These are phyloP conservation scores for Arctopsyche grandis DNA, from an alignment of 1,140 invertebrate species.

Conservation along the genomic window DNA sequence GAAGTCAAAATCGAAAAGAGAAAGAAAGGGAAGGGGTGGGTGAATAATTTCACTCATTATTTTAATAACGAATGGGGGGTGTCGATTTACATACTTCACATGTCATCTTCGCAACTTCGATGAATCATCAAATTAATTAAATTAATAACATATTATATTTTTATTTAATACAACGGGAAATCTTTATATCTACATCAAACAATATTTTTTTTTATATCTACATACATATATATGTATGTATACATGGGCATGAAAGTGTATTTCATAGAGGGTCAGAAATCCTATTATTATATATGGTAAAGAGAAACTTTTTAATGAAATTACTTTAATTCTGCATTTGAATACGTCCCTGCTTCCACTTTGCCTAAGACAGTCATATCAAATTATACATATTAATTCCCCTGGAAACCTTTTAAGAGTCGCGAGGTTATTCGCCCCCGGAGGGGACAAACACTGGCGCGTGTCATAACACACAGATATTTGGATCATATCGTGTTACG, in stretches of 20 bases:
- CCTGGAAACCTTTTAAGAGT: constrained; percentile 40
- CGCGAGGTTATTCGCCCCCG: constrained; percentile 34
- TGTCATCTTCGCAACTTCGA: too few relatives aligned
- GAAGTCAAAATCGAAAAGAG: background rate
- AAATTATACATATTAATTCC: constrained; percentile 52
- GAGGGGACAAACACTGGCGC: constrained; percentile 28
- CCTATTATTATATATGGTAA: too few relatives aligned
- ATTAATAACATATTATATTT: too few relatives aligned
- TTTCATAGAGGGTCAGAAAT: background rate
- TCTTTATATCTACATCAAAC: too few relatives aligned
- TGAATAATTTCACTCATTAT: constrained; percentile 49
- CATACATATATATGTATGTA: too few relatives aligned
- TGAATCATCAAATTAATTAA: too few relatives aligned
- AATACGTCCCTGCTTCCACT: constrained; percentile 3
- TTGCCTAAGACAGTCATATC: constrained; percentile 34
- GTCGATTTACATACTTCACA: background rate
- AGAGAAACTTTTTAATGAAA: too few relatives aligned
- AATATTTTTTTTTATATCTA: too few relatives aligned
- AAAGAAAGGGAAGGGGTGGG: background rate
- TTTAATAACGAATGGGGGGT: constrained; percentile 45
- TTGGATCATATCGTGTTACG: constrained; percentile 37
- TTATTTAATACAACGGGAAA: too few relatives aligned
- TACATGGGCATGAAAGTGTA: background rate
- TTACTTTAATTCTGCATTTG: background rate
- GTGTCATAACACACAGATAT: constrained; percentile 51